Conservation (phyloP, 2,888 invertebrate genomes). For the Chrysotoxum bicinctum region DNA sequence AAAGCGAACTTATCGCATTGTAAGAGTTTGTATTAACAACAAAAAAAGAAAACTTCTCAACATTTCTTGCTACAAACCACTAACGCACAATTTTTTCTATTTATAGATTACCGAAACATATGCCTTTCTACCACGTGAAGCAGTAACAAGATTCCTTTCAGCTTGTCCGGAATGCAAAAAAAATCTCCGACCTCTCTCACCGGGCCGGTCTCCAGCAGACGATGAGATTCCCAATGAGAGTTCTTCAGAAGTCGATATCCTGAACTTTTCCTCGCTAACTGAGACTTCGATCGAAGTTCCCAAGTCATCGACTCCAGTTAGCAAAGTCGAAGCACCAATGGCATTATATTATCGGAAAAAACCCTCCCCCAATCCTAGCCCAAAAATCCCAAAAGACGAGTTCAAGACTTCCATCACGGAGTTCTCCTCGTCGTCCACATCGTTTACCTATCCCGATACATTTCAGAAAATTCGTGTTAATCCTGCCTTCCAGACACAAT, state of each 20-base stretch:
- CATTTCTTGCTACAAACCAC: background rate
- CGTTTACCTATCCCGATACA: constrained; percentile 24
- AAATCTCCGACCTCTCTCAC: constrained; percentile 80
- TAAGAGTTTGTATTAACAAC: constrained; percentile 81
- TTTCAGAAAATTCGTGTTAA: constrained; percentile 77
- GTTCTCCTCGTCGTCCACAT: background rate
- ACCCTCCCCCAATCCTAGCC: constrained; percentile 17
- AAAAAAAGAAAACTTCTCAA: background rate
- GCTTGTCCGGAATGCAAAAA: constrained; percentile 93
- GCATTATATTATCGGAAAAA: constrained; percentile 6
- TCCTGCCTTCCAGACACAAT: constrained; percentile 76
- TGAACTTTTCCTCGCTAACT: constrained; percentile 79
- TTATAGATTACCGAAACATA: constrained; percentile 97
- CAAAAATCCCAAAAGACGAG: constrained; percentile 13
- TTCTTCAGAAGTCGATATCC: constrained; percentile 79
- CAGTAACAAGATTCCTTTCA: constrained; percentile 96
- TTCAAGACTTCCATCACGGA: constrained; percentile 11
- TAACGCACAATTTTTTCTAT: background rate
- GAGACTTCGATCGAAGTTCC: constrained; percentile 78
- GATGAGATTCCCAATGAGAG: constrained; percentile 79
- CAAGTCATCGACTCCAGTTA: constrained; percentile 42
- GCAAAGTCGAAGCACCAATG: constrained; percentile 8
- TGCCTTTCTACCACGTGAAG: constrained; percentile 97
- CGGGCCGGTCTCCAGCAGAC: constrained; percentile 76
- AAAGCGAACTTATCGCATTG: constrained; percentile 97